Evolutionary conservation across 2,888 invertebrate genomes (phyloP).

Genomic region (Neoascia interrupta): DNA sequence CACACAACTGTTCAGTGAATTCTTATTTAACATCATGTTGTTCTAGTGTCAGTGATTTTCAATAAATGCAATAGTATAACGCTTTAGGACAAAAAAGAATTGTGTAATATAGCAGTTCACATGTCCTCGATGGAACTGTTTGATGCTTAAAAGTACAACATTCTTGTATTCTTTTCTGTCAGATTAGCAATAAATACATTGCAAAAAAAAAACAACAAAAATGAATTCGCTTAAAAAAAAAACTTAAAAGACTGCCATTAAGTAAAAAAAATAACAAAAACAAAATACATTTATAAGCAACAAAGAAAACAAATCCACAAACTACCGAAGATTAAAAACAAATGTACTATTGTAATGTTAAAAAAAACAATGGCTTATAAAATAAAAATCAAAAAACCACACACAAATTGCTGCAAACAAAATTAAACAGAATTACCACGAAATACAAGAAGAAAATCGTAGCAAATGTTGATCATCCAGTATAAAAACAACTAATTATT

Average conservation of each 20-base stretch:
- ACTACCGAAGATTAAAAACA: slow-evolving; percentile 13
- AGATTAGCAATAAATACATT: background rate
- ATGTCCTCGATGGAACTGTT: too few species aligned
- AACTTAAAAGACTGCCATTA: slow-evolving; percentile 69
- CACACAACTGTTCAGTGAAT: slow-evolving; percentile 33
- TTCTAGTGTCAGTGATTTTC: slow-evolving; percentile 64
- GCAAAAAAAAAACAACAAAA: slow-evolving; percentile 24
- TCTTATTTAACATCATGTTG: slow-evolving; percentile 41
- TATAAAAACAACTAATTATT: slow-evolving; percentile 35
- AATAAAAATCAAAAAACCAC: slow-evolving; percentile 22
- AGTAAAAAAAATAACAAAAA: slow-evolving; percentile 53
- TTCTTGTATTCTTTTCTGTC: background rate
- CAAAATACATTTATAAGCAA: slow-evolving; percentile 69
- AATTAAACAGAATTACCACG: too few species aligned
- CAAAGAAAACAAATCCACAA: slow-evolving; percentile 21
- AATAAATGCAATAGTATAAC: slow-evolving; percentile 18
- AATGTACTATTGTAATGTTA: slow-evolving; percentile 62
- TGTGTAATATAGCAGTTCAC: too few species aligned
- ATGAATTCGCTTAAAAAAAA: slow-evolving; percentile 58
- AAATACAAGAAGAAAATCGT: slow-evolving; percentile 13
- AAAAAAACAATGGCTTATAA: slow-evolving; percentile 57
- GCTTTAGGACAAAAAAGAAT: background rate
- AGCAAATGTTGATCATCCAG: slow-evolving; percentile 42
- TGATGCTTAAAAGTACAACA: too few species aligned
- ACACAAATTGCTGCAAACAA: slow-evolving; percentile 68